phyloP scores from a whole-genome alignment of 1,140 invertebrate species.

The Medauroidea extradentata region DNA sequence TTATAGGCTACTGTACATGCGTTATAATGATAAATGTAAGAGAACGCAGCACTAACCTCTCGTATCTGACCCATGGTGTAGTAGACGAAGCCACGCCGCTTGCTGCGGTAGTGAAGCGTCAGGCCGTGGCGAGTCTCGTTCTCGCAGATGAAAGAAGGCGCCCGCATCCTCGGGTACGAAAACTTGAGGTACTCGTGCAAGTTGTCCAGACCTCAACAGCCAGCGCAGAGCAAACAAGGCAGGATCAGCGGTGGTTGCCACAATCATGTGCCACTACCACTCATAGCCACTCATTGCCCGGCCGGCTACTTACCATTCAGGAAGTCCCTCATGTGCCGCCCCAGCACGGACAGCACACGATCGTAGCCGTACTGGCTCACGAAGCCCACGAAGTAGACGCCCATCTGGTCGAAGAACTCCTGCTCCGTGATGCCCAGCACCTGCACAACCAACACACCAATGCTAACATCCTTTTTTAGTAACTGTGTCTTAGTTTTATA shows the following conservation, averaged over 20 bases:
- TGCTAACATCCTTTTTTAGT: too few relatives aligned
- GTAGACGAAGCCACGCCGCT: slow-evolving; percentile 86
- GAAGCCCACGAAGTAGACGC: slow-evolving; percentile 83
- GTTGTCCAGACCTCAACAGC: slow-evolving; percentile 71
- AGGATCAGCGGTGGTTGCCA: neutral
- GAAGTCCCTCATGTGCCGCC: slow-evolving; percentile 91
- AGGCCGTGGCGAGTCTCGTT: slow-evolving; percentile 84
- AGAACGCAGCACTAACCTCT: slow-evolving; percentile 59
- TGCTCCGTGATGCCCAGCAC: slow-evolving; percentile 76
- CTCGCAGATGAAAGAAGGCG: slow-evolving; percentile 95
- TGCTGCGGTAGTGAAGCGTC: slow-evolving; percentile 90
- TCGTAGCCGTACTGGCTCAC: slow-evolving; percentile 95
- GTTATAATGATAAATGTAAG: too few relatives aligned
- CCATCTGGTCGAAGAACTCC: slow-evolving; percentile 88
- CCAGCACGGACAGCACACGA: slow-evolving; percentile 80
- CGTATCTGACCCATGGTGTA: slow-evolving; percentile 97
- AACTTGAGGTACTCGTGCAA: slow-evolving; percentile 96
- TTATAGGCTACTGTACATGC: too few relatives aligned
- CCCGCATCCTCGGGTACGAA: slow-evolving; percentile 88
- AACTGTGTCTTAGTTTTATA: too few relatives aligned
- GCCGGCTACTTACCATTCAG: slow-evolving; percentile 73
- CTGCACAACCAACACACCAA: slow-evolving; percentile 44
- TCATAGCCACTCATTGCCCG: too few relatives aligned
- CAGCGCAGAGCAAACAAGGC: neutral
- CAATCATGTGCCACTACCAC: too few relatives aligned